Evolutionary conservation across 2,797 vertebrate genomes (phyloP).

Genomic region (Enteromius treurensis): DNA sequence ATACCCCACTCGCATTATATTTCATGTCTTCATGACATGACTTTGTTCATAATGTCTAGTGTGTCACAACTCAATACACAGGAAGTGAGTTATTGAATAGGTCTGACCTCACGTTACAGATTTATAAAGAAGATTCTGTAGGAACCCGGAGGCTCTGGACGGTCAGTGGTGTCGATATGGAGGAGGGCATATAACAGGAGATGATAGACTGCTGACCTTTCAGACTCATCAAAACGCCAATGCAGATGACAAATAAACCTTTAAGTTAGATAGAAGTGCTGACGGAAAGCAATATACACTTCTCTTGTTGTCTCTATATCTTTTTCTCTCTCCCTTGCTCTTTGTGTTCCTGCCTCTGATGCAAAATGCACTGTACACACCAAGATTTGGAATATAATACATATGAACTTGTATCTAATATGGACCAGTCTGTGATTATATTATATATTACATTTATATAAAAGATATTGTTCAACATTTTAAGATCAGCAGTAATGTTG

Average conservation of each 20-base stretch:
- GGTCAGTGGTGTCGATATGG: slow-evolving; percentile 69
- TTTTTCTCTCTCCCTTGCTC: slow-evolving; percentile 15
- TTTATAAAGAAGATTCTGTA: slow-evolving; percentile 41
- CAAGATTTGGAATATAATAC: not conserved
- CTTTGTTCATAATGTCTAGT: slow-evolving; percentile 41
- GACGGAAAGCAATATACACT: slow-evolving; percentile 65
- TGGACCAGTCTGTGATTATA: not conserved
- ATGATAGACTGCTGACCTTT: slow-evolving; percentile 78
- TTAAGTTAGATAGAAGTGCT: slow-evolving; percentile 69
- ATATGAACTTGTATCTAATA: not conserved
- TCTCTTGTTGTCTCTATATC: slow-evolving; percentile 36
- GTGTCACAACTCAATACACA: slow-evolving; percentile 49
- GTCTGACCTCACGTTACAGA: slow-evolving; percentile 52
- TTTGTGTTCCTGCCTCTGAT: slow-evolving; percentile 11
- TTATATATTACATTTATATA: not conserved
- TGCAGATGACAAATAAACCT: slow-evolving; percentile 75
- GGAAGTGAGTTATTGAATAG: slow-evolving; percentile 61
- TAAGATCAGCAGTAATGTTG: not conserved
- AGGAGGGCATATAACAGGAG: slow-evolving; percentile 65
- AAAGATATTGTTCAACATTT: not conserved
- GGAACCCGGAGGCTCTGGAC: slow-evolving; percentile 31
- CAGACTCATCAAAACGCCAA: slow-evolving; percentile 69
- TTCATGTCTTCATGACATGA: slow-evolving; percentile 33
- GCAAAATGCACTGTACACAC: slow-evolving; percentile 3
- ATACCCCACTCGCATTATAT: slow-evolving; percentile 19